Conservation (phyloP, 2,797 vertebrate species). For the Amniataba percoides region DNA sequence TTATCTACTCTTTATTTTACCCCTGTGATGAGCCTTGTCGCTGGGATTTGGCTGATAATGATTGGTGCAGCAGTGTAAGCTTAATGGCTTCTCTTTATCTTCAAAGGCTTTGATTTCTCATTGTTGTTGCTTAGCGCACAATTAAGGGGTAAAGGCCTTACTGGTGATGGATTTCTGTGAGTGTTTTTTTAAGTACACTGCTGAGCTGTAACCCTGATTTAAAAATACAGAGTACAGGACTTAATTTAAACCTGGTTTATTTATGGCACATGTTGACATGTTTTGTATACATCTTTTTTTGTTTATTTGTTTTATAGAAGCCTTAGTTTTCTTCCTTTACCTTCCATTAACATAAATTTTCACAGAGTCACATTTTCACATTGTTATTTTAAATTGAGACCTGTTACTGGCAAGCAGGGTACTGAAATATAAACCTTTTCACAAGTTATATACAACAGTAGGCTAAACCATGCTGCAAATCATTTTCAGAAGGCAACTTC, state of each 20-base stretch:
- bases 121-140: conserved; percentile 82
- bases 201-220: conserved; percentile 38
- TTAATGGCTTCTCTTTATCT: conserved; percentile 84
- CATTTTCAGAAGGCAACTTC: background rate
- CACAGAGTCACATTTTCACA: too few species aligned
- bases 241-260: conserved; percentile 18
- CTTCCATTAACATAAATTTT: background rate
- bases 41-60: conserved; percentile 82
- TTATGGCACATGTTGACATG: background rate
- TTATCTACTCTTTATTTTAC: conserved; percentile 80
- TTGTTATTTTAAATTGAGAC: background rate
- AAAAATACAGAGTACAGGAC: conserved; percentile 34
- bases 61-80: conserved; percentile 77
- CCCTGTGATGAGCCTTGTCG: conserved; percentile 76
- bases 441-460: background rate
- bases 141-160: conserved; percentile 73
- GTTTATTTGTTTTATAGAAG: background rate
- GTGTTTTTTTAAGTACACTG: conserved; percentile 49
- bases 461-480: background rate
- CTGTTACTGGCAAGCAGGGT: background rate
- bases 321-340: background rate
- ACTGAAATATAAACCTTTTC: background rate
- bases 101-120: conserved; percentile 79
- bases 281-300: background rate
- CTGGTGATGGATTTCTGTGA: conserved; percentile 71